These are phyloP conservation scores for Eolophus roseicapilla DNA, from an alignment of 2,113 vertebrate genomes.

Conservation along the genomic window DNA sequence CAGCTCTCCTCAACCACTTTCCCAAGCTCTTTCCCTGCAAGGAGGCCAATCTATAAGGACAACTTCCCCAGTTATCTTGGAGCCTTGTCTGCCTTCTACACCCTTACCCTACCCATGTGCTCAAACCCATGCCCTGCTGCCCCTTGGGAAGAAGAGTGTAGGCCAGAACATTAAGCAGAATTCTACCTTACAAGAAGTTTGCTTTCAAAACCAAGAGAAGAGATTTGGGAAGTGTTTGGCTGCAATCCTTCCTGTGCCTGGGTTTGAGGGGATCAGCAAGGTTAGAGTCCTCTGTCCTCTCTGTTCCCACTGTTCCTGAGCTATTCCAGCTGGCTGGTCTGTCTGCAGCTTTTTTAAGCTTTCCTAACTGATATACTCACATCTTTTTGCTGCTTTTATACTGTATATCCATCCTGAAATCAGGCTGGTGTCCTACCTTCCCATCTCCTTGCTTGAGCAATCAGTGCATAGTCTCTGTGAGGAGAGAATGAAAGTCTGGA, in stretches of 20 bases:
- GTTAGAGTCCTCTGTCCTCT: background rate
- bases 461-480: background rate
- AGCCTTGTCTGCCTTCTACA: background rate
- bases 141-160: background rate
- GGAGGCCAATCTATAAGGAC: background rate
- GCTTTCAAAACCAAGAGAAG: background rate
- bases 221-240: background rate
- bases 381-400: background rate
- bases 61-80: rapidly evolving
- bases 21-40: background rate
- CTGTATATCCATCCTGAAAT: background rate
- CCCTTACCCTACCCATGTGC: rapidly evolving
- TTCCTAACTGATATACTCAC: background rate
- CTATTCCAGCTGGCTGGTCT: background rate
- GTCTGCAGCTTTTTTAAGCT: background rate
- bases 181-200: background rate
- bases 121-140: rapidly evolving
- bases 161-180: background rate
- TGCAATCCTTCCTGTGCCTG: background rate
- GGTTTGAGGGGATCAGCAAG: background rate
- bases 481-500: background rate
- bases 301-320: background rate
- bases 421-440: background rate
- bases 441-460: background rate
- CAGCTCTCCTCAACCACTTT: background rate